Base-by-base conservation (phyloP, 2,888 invertebrate genomes). In the Dryococelus australis region DNA sequence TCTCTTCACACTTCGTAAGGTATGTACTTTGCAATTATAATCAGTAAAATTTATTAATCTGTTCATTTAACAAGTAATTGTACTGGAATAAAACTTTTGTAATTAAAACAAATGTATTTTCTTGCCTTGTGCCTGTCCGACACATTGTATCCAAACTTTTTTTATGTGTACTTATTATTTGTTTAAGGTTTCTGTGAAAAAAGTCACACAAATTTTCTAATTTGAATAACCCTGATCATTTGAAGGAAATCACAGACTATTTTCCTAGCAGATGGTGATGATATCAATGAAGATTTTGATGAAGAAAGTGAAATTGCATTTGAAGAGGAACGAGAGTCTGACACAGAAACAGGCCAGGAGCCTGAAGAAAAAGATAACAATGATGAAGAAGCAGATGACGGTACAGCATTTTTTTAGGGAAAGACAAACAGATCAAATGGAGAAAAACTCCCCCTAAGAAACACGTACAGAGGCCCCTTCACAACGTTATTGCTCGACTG, bases 401-500 rank as follows among this genome's bases (percentile, higher is more conserved):
- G 87, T 26, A 87, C 81, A n/a, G 85, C 78, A 26, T 53, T 83
- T 87, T 86, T 65, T 53, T 86, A 53, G 89, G 89, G 53, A 89
- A 87, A 85, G 89, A 89, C 86, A 89, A 90, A 85, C 65, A 53
- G 43, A 89, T 89, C 84, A 89, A 89, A 85, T 90, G 90, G 90
- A 51, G 26, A 27, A 3, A 6, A 47, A 47, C 12, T 85, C 85
- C 84, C 35, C 86, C 88, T 84, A 28, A 43, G 13, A 79, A 65
- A 92, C 92, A 78, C 87, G 86, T 86, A n/a, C 85, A 88, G 83
- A 87, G 87, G 43, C 83, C 84, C 47, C 85, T 87, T 83, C 88
- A 89, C 83, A 90, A 89, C 87, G 88, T 90, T 43, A 88, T 90
- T 84, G 88, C 88, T 86, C 88, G 88, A 53, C 86, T 90, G 83